Conservation (phyloP, 2,888 invertebrate genomes). For the Pecten maximus region DNA sequence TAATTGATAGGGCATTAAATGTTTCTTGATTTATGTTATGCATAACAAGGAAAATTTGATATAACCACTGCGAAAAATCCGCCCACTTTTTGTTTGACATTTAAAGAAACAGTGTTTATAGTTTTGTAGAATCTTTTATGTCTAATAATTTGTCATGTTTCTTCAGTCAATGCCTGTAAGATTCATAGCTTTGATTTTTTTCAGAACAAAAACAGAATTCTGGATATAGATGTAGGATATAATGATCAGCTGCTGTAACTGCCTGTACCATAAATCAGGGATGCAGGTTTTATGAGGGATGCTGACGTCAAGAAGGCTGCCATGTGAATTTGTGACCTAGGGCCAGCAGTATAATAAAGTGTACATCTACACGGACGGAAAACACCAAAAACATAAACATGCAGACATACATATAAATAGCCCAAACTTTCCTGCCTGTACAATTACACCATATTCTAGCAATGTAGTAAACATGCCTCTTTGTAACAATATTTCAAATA, state of each 20-base stretch:
- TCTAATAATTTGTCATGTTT: background rate
- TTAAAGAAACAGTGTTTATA: background rate
- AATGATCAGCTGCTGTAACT: background rate
- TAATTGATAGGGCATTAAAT: too few relatives aligned
- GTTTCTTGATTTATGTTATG: too few relatives aligned
- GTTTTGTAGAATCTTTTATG: background rate
- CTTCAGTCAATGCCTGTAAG: background rate
- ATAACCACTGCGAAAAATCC: too few relatives aligned
- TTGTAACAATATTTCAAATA: too few relatives aligned
- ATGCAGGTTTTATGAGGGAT: constrained; percentile 1
- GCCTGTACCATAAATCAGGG: background rate
- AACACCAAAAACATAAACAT: background rate
- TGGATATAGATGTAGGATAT: background rate
- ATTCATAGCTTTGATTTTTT: background rate
- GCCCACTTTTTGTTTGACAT: background rate
- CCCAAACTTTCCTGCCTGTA: background rate
- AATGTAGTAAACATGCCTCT: too few relatives aligned
- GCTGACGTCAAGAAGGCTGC: background rate
- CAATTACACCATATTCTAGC: too few relatives aligned
- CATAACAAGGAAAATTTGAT: too few relatives aligned
- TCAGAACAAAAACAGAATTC: background rate
- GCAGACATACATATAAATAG: background rate
- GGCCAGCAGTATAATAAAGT: background rate
- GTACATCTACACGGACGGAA: background rate
- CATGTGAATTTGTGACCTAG: background rate